Percentiles rank a stretch among this genome's conserved stretches.
Evolutionary conservation across 1,140 invertebrate species (phyloP).

Genomic region (Cotesia glomerata): DNA sequence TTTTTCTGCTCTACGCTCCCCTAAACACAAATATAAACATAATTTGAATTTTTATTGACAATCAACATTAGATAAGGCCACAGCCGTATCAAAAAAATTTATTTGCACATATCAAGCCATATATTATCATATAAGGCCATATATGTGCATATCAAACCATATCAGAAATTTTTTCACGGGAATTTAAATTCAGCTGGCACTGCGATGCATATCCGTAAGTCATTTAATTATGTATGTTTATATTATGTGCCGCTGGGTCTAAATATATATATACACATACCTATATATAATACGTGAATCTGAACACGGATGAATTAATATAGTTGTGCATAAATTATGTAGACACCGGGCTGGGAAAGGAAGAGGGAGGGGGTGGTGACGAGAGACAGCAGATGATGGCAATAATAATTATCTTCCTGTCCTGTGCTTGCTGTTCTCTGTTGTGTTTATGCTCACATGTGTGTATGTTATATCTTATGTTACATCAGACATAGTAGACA

Average conservation of each 20-base stretch:
- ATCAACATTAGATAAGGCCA: too few relatives aligned
- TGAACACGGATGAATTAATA: neutral
- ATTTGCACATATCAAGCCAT: too few relatives aligned
- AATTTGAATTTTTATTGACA: too few relatives aligned
- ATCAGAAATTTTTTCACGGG: too few relatives aligned
- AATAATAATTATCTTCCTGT: constrained; percentile 9
- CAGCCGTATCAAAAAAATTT: too few relatives aligned
- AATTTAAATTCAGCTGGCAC: neutral
- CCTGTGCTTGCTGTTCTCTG: neutral
- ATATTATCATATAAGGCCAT: too few relatives aligned
- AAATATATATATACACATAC: neutral
- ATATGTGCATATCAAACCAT: too few relatives aligned
- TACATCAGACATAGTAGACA: neutral
- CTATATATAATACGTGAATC: neutral
- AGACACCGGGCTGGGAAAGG: neutral
- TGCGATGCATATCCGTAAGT: neutral
- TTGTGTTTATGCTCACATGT: neutral
- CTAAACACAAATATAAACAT: too few relatives aligned
- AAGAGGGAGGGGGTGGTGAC: neutral
- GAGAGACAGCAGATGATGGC: neutral
- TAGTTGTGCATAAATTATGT: neutral
- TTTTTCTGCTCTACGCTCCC: too few relatives aligned
- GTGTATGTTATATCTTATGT: neutral
- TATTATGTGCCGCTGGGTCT: neutral
- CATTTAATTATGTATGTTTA: neutral